Base-by-base conservation (phyloP, 2,113 vertebrate genomes). In the Cepphus grylle region DNA sequence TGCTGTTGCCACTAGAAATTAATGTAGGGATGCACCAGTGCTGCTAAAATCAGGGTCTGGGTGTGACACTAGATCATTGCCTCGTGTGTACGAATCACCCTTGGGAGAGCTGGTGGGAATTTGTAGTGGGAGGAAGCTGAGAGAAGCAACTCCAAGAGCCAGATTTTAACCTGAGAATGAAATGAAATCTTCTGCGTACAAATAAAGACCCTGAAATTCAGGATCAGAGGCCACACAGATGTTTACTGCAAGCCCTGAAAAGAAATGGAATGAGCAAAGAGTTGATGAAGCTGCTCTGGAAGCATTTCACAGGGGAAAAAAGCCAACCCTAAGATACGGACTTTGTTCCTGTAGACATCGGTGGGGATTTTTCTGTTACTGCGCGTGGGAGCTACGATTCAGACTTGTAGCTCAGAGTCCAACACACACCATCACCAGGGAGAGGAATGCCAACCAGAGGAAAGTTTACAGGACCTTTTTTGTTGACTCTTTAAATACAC, bases 271-370 rank as follows among this genome's bases (percentile, higher is more conserved):
- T 5, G 29, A 1, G 1, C 22, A 58, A 56, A 47, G 50, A 9
- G 9, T 20, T 49, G 62, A n/a, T 36, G 69, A 62, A 62, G 45
- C 45, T 74, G 40, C 21, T 81, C 78, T 71, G 73, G 65, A 58
- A 86, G 55, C 17, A 11, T 50, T 53, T 71, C 47, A 45, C 17
- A 26, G 30, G 9, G 15, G 10, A 1, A 1, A 25, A 86, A 83
- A 72, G 21, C 8, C 4, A 6, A 6, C 43, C 58, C 23, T 22
- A 29, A 56, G 6, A 29, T 11, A 27, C 0, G 2, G 71, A 34
- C 36, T 16, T 66, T 84, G n/a, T 12, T 96, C 62, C 43, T 59
- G 26, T 9, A 49, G 71, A 32, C 49, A 21, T 8, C 18, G 19
- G 72, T 8, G 21, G 27, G 52, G 38, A 47, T 61, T 84, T 8